Conservation (phyloP, 2,888 invertebrate genomes). For the Chloroclysta siterata region DNA sequence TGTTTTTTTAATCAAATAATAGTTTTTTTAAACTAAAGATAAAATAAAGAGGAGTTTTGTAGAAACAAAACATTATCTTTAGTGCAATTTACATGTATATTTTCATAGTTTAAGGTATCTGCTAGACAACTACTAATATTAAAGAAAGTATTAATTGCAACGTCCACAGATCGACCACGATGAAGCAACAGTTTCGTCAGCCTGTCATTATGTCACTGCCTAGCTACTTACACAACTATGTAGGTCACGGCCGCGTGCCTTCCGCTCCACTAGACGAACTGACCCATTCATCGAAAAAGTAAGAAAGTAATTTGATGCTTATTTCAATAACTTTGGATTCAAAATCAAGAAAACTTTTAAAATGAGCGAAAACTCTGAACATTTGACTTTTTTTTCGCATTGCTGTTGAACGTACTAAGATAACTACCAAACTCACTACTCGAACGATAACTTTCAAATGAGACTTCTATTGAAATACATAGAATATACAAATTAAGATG, state of each 20-base stretch:
- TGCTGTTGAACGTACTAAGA: too few relatives aligned
- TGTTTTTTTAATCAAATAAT: too few relatives aligned
- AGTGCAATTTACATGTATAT: too few relatives aligned
- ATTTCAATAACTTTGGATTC: background rate
- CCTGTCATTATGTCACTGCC: slow-evolving; percentile 33
- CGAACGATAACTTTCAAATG: too few relatives aligned
- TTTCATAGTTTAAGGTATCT: background rate
- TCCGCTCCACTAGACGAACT: slow-evolving; percentile 31
- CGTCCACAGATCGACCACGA: slow-evolving; percentile 21
- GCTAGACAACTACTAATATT: slow-evolving; percentile 2
- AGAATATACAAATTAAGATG: too few relatives aligned
- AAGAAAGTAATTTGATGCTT: slow-evolving; percentile 14
- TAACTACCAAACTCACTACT: too few relatives aligned
- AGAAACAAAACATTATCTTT: too few relatives aligned
- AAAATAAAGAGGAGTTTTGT: too few relatives aligned
- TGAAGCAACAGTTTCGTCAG: slow-evolving; percentile 35
- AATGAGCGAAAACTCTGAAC: too few relatives aligned
- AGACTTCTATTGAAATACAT: too few relatives aligned
- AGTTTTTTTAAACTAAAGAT: too few relatives aligned
- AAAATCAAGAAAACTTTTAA: background rate
- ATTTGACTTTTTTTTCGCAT: too few relatives aligned
- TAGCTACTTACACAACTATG: slow-evolving; percentile 24
- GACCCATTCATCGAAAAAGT: slow-evolving; percentile 21
- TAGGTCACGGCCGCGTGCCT: slow-evolving; percentile 39
- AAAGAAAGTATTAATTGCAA: slow-evolving; percentile 26